phyloP scores from a whole-genome alignment of 30 jellyfish, hydroid and myxozoan genomes.

The Aurelia sp. region DNA sequence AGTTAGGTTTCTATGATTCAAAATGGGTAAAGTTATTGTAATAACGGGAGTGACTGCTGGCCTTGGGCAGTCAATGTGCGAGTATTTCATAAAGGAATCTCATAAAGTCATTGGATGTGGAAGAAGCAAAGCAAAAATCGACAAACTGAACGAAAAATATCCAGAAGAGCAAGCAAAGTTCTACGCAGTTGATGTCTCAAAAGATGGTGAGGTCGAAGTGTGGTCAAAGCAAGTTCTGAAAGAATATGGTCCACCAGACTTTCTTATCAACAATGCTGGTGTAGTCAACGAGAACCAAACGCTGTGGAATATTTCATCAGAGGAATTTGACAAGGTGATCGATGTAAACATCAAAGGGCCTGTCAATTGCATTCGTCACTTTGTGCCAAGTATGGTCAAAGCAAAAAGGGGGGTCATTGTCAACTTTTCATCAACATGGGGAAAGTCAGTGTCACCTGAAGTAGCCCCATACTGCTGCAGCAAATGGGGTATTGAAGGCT shows the following conservation, averaged over 20 bases:
- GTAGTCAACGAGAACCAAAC: slow-evolving; percentile 23
- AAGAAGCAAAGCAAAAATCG: slow-evolving; percentile 46
- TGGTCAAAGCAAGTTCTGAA: slow-evolving; percentile 54
- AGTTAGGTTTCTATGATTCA: too few species aligned
- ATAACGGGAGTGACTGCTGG: slow-evolving; percentile 87
- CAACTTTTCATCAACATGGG: slow-evolving; percentile 86
- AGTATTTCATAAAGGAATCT: slow-evolving; percentile 34
- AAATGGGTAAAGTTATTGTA: slow-evolving; percentile 20
- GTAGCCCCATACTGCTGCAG: slow-evolving; percentile 93
- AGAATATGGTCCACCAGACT: slow-evolving; percentile 63
- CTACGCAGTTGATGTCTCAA: slow-evolving; percentile 58
- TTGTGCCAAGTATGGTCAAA: slow-evolving; percentile 79
- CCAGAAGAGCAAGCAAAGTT: slow-evolving; percentile 15
- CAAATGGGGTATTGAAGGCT: slow-evolving; percentile 90
- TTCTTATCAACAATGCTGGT: slow-evolving; percentile 81
- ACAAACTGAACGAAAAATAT: slow-evolving; percentile 41
- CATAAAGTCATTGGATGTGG: slow-evolving; percentile 89
- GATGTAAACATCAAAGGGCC: slow-evolving; percentile 84
- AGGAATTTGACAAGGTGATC: slow-evolving; percentile 68
- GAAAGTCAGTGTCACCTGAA: slow-evolving; percentile 59
- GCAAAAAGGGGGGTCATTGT: slow-evolving; percentile 78
- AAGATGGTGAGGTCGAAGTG: slow-evolving; percentile 45
- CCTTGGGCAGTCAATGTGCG: slow-evolving; percentile 76
- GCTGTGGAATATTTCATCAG: slow-evolving; percentile 70
- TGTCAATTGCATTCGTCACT: slow-evolving; percentile 64